A percentile compares a stretch with the other conserved stretches of the same genome.
Conservation (phyloP, 1,140 invertebrate species). For the Hyposmocoma kahamanoa region DNA sequence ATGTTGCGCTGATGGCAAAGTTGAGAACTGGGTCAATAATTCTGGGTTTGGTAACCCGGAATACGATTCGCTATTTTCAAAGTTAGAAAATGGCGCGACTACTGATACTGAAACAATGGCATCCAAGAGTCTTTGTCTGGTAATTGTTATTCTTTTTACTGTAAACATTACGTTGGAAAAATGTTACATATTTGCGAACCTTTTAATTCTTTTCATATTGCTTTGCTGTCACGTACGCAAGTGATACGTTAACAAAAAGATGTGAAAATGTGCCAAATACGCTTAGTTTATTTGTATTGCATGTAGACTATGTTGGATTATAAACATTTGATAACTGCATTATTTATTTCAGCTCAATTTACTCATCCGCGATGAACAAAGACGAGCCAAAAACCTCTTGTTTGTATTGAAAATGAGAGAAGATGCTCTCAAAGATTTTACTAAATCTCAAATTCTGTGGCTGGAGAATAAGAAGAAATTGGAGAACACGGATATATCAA, state of each 20-base stretch:
- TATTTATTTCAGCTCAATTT: slow-evolving; percentile 55
- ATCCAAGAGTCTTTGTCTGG: slow-evolving; percentile 67
- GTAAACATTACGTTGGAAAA: slow-evolving; percentile 35
- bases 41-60: slow-evolving; percentile 37
- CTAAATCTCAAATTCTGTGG: slow-evolving; percentile 63
- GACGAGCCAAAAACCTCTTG: slow-evolving; percentile 58
- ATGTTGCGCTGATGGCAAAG: slow-evolving; percentile 35
- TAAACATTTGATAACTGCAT: no score
- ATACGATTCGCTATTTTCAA: slow-evolving; percentile 44
- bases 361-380: slow-evolving; percentile 66
- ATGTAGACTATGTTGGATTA: no score
- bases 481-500: slow-evolving; percentile 59
- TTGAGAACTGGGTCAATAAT: slow-evolving; percentile 44
- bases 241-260: neutral
- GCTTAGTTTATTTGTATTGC: no score
- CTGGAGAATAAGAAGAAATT: slow-evolving; percentile 64
- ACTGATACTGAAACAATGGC: slow-evolving; percentile 62
- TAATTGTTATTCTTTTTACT: slow-evolving; percentile 53
- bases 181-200: slow-evolving; percentile 4
- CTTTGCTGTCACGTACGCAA: neutral
- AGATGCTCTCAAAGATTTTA: slow-evolving; percentile 64
- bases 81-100: slow-evolving; percentile 46
- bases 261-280: no score
- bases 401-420: slow-evolving; percentile 65
- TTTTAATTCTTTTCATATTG: slow-evolving; percentile 1